These are phyloP conservation scores for Scopus umbretta DNA, from an alignment of 2,113 vertebrate genomes.

Conservation along the genomic window DNA sequence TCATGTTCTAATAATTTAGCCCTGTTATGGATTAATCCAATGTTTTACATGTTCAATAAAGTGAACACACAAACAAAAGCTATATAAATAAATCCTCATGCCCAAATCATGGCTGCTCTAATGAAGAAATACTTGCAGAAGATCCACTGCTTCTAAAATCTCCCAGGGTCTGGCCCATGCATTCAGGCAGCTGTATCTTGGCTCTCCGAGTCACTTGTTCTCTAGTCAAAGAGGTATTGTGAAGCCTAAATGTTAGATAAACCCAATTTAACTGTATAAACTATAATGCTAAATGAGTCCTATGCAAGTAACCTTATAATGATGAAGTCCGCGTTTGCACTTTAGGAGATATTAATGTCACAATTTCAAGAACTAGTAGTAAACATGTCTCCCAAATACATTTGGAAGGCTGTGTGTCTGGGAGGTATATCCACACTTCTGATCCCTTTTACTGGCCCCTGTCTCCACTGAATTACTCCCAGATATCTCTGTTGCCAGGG, in stretches of 20 bases:
- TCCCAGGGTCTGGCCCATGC: background rate
- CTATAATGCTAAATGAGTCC: background rate
- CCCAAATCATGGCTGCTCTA: background rate
- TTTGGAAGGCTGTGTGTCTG: background rate
- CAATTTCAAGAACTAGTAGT: background rate
- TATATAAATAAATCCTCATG: constrained; percentile 34
- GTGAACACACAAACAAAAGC: constrained; percentile 56
- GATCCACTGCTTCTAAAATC: background rate
- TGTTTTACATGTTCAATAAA: constrained; percentile 68
- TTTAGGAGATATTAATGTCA: background rate
- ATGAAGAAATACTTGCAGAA: background rate
- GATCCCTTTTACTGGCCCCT: background rate
- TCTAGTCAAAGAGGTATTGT: background rate
- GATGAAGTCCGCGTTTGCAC: background rate
- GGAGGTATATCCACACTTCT: background rate
- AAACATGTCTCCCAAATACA: background rate
- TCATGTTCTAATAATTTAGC: constrained; percentile 71
- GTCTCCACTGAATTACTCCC: background rate
- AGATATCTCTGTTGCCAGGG: background rate
- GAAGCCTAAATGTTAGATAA: background rate
- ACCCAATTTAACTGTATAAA: background rate
- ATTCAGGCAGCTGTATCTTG: background rate
- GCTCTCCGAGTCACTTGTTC: background rate
- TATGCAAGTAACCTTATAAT: background rate
- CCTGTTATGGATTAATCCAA: constrained; percentile 54